A percentile compares a stretch with the other conserved stretches of the same genome.
Conservation (phyloP, 2,113 vertebrate species). For the Gulo gulo region DNA sequence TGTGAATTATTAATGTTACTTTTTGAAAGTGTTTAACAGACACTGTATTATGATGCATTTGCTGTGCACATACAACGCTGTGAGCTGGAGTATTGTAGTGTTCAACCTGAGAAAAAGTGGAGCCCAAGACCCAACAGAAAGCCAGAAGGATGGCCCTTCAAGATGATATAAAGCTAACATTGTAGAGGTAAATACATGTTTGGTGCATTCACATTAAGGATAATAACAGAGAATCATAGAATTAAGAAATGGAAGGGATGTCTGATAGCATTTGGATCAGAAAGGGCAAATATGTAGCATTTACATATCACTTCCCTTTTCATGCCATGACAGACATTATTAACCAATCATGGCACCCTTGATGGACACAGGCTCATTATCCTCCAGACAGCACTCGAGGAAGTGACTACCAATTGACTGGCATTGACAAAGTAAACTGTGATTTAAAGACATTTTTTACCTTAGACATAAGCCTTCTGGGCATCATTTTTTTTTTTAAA, state of each 20-base stretch:
- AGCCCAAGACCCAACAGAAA: background rate
- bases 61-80: background rate
- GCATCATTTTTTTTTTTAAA: background rate
- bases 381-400: background rate
- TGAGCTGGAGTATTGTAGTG: background rate
- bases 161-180: conserved; percentile 14
- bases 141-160: background rate
- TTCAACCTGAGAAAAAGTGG: conserved; percentile 16
- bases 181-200: background rate
- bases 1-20: conserved; percentile 4
- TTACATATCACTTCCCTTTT: background rate
- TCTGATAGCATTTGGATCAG: background rate
- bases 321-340: background rate
- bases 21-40: conserved; percentile 41
- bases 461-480: background rate
- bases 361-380: background rate
- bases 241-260: background rate
- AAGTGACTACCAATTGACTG: background rate
- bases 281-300: background rate
- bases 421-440: background rate
- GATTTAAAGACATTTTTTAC: background rate
- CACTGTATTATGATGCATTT: conserved; percentile 5
- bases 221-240: conserved; percentile 30
- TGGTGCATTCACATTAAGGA: background rate
- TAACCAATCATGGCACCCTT: background rate